Evolutionary conservation across 2,797 vertebrate species (phyloP).

Genomic region (Austrolebias charrua): DNA sequence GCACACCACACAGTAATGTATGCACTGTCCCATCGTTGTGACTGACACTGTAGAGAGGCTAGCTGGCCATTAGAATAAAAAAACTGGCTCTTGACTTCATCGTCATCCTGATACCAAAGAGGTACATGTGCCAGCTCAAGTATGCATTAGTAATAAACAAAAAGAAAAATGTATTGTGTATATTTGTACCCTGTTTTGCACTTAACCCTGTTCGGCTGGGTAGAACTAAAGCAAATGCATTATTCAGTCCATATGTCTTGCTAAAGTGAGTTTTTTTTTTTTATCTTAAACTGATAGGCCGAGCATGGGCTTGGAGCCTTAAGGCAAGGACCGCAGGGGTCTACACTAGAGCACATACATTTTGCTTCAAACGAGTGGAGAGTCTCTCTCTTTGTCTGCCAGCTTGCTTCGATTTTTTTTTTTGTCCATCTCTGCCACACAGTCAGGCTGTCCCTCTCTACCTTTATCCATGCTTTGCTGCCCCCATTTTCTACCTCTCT

Average conservation of each 20-base stretch:
- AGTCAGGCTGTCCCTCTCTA: constrained; percentile 46
- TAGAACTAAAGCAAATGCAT: constrained; percentile 76
- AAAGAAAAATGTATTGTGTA: constrained; percentile 29
- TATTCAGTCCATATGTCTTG: constrained; percentile 80
- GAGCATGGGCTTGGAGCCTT: constrained; percentile 73
- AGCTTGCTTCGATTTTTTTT: constrained; percentile 53
- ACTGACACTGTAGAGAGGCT: constrained; percentile 52
- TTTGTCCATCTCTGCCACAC: constrained; percentile 61
- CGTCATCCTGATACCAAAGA: constrained; percentile 14
- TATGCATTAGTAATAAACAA: constrained; percentile 37
- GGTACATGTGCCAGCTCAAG: neutral
- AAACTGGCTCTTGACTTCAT: constrained; percentile 16
- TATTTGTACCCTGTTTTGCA: constrained; percentile 41
- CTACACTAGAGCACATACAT: constrained; percentile 62
- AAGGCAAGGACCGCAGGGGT: constrained; percentile 71
- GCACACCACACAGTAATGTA: constrained; percentile 54
- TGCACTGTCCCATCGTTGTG: constrained; percentile 56
- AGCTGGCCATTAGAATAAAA: constrained; percentile 25
- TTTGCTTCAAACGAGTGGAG: constrained; percentile 58
- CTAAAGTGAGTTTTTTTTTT: constrained; percentile 77
- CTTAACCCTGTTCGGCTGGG: constrained; percentile 60
- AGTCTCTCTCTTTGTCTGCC: constrained; percentile 29
- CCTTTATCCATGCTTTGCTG: constrained; percentile 69
- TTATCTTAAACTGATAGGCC: constrained; percentile 80
- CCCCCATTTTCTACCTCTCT: constrained; percentile 71